Evolutionary conservation across 2,888 invertebrate genomes (phyloP).

Genomic region (Chloroclysta siterata): DNA sequence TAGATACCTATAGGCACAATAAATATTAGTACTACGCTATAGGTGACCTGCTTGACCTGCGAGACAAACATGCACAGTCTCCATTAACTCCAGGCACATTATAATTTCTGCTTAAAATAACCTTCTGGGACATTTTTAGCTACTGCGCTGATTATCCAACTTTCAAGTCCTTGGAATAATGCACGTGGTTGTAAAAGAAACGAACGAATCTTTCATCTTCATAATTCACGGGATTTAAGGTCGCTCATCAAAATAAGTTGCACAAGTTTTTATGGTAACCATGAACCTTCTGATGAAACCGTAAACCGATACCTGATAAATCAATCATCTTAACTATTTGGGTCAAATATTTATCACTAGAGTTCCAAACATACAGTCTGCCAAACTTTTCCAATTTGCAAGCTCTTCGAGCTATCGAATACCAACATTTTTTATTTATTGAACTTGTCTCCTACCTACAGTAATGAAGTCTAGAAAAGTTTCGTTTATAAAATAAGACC

Average conservation of each 20-base stretch:
- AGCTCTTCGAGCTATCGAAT: constrained; percentile 12
- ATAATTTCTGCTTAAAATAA: too few species aligned
- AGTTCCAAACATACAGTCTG: constrained; percentile 17
- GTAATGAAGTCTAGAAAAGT: background rate
- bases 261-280: constrained; percentile 4
- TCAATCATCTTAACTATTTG: constrained; percentile 22
- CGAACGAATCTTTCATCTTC: background rate
- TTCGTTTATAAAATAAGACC: background rate
- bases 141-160: too few species aligned
- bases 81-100: too few species aligned
- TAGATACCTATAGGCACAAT: too few species aligned
- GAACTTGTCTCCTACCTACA: background rate
- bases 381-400: constrained; percentile 26
- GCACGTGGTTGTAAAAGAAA: too few species aligned
- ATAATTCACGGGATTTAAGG: background rate
- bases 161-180: too few species aligned
- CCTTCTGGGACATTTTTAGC: too few species aligned
- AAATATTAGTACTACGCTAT: too few species aligned
- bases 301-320: constrained; percentile 8
- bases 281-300: constrained; percentile 1
- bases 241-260: background rate
- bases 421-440: constrained; percentile 5
- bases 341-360: constrained; percentile 8
- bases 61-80: too few species aligned
- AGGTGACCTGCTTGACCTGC: too few species aligned